Evolutionary conservation across 1,140 invertebrate genomes (phyloP), one percentile per base, ranked within the genome.

Genomic region (Drosophila suzukii): DNA sequence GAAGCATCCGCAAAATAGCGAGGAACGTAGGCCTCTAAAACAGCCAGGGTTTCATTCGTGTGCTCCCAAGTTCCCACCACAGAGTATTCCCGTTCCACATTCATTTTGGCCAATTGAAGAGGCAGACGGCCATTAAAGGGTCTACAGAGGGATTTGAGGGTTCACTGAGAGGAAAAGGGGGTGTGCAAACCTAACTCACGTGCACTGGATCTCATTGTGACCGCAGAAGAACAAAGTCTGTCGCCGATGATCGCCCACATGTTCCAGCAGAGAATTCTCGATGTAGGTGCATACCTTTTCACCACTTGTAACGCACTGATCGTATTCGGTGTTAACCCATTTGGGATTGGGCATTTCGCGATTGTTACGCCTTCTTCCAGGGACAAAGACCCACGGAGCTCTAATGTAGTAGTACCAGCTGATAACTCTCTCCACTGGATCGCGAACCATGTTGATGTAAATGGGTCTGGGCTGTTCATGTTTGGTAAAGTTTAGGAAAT

Each of bases 51-150:
- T 6, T 95, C 95, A 92, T 97, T 97, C 82, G 97, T 94, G 82
- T 98, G 97, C 90, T 98, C 97, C 12, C 97, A 94, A 12, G 97
- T 96, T 1, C 97, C 97, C 3, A 98, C 97, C 0, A 97, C 97
- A 0, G 97, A 95, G 82, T 97, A 98, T 73, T 97, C 95, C 75
- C 95, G 94, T 83, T 97, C 97, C 13, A 97, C 96, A 36, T 96
- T 96, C 56, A 94, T 90, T 92, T 97, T 98, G 3, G 97, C 97
- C 81, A 95, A 94, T 92, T 97, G 95, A 62, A 98, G 90, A 1
- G 97, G 96, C 77, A 96, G 95, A 8, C 95, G 93, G 0, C 95
- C 96, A 86, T 97, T 97, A 84, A 97, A 97, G 30, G 96, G 96
- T 70, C 96, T 97, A 93, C 93, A 58, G n/a, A 30, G 27, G 32